Percentiles rank a stretch among this genome's conserved stretches.
Conservation (phyloP, 2,797 vertebrate species). For the Sebastes reedi region DNA sequence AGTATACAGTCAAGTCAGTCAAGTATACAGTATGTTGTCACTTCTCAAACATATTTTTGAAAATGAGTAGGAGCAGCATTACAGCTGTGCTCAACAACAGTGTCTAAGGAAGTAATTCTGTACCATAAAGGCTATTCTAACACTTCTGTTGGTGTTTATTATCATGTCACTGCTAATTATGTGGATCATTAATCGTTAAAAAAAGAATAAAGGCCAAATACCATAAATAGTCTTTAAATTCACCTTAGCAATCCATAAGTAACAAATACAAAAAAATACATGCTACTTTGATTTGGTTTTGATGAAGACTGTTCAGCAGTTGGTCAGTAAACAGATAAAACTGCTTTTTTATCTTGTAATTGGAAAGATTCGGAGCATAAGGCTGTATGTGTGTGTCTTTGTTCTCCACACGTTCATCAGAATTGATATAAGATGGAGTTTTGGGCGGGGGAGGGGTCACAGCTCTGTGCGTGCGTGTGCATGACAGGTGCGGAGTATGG, state of each 20-base stretch:
- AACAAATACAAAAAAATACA: not conserved
- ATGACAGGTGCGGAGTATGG: conserved; percentile 46
- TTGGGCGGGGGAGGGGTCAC: conserved; percentile 9
- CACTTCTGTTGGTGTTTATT: not conserved
- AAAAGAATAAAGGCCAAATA: not conserved
- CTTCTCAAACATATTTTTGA: not conserved
- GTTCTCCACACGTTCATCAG: not conserved
- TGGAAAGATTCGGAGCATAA: not conserved
- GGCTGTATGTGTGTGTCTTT: conserved; percentile 11
- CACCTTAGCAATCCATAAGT: too few species aligned
- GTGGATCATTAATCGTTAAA: not conserved
- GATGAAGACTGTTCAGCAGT: not conserved
- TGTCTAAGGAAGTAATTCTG: too few species aligned
- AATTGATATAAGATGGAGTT: not conserved
- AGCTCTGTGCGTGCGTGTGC: not conserved
- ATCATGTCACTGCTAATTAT: not conserved
- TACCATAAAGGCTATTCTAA: not conserved
- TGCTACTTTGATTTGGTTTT: not conserved
- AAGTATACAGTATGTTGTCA: not conserved
- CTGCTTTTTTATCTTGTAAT: not conserved
- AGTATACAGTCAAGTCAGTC: too few species aligned
- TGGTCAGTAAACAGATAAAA: too few species aligned
- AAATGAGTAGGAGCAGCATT: not conserved
- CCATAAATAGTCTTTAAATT: not conserved
- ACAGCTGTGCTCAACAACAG: too few species aligned